Percentiles rank a stretch among this genome's conserved stretches.
Evolutionary conservation across 2,888 invertebrate genomes (phyloP).

Genomic region (Morpho deidamia): DNA sequence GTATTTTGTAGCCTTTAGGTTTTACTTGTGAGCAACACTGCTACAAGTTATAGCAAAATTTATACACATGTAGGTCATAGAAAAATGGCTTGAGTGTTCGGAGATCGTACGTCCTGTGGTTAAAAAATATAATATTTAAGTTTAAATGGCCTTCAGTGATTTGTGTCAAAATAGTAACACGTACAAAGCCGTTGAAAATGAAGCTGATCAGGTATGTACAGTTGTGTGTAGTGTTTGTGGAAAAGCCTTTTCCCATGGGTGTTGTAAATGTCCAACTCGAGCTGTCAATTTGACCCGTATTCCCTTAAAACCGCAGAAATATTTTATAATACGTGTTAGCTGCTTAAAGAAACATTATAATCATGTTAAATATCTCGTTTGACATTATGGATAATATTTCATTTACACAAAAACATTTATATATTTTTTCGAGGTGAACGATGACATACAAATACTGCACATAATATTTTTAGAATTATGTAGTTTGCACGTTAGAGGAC

Average conservation of each 20-base stretch:
- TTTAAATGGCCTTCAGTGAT: slow-evolving; percentile 79
- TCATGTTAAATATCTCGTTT: not conserved
- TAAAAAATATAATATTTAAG: slow-evolving; percentile 68
- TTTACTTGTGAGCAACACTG: slow-evolving; percentile 61
- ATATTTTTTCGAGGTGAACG: slow-evolving; percentile 42
- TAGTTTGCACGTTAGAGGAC: slow-evolving; percentile 67
- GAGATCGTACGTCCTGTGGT: slow-evolving; percentile 70
- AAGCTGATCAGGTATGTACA: slow-evolving; percentile 68
- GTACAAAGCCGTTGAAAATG: slow-evolving; percentile 75
- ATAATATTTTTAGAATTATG: slow-evolving; percentile 76
- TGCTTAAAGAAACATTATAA: slow-evolving; percentile 16
- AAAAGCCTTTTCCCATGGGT: slow-evolving; percentile 58
- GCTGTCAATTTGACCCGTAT: slow-evolving; percentile 73
- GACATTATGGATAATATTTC: slow-evolving; percentile 1
- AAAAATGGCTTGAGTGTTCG: not conserved
- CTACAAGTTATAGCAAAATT: slow-evolving; percentile 59
- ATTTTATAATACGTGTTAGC: slow-evolving; percentile 35
- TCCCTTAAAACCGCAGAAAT: slow-evolving; percentile 55
- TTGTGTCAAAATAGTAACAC: slow-evolving; percentile 74
- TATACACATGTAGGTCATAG: slow-evolving; percentile 75
- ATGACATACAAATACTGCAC: slow-evolving; percentile 67
- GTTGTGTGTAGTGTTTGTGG: slow-evolving; percentile 45
- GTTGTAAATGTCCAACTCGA: slow-evolving; percentile 63
- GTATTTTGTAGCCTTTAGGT: slow-evolving; percentile 4
- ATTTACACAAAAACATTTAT: slow-evolving; percentile 18